Conservation (phyloP, 1,140 invertebrate genomes). For the Metopolophium dirhodum region DNA sequence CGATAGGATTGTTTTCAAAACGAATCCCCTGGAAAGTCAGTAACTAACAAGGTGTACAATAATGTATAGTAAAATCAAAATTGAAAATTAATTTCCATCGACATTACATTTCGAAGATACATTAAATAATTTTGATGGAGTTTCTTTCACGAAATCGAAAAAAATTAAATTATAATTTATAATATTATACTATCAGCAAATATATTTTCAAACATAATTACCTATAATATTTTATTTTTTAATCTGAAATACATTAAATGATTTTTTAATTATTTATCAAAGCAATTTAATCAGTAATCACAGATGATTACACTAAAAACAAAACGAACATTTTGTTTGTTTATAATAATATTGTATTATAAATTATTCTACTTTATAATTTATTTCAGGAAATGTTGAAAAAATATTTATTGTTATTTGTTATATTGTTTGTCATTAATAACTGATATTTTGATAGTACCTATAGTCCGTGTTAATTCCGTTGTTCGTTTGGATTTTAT, state of each 20-base stretch:
- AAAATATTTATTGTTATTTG: not conserved
- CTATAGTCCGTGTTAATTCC: too few relatives aligned
- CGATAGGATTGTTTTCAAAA: not conserved
- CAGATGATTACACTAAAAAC: too few relatives aligned
- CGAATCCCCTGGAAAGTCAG: not conserved
- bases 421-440: not conserved
- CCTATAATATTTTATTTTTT: not conserved
- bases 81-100: not conserved
- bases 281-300: not conserved
- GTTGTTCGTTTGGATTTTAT: not conserved
- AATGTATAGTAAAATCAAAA: not conserved
- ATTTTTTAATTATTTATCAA: not conserved
- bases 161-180: not conserved
- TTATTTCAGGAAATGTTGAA: not conserved
- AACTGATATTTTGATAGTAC: too few relatives aligned
- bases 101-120: too few relatives aligned
- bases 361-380: not conserved
- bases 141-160: not conserved
- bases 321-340: not conserved
- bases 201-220: not conserved
- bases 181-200: not conserved
- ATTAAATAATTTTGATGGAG: not conserved
- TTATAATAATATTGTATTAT: too few relatives aligned
- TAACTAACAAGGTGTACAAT: not conserved
- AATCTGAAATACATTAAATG: not conserved